Base-by-base conservation (phyloP, 2,888 invertebrate genomes). In the Copidosoma aretas region DNA sequence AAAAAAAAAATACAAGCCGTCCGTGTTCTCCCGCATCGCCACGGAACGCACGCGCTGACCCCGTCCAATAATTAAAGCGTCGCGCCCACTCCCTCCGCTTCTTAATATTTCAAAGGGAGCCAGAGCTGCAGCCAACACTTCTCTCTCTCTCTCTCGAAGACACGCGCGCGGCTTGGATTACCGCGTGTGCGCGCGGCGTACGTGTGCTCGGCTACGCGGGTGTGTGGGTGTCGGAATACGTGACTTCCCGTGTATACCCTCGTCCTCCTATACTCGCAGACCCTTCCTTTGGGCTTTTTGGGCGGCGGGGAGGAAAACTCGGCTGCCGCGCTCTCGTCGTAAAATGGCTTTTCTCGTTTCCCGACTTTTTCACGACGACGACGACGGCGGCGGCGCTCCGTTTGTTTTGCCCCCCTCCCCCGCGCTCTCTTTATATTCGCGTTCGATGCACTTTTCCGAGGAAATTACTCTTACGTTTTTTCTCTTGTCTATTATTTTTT, bases 51-150 rank as follows among this genome's bases (percentile, higher is more conserved):
- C 58, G 21, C 19, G 21, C 12, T 10, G 24, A 25, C 19, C 64
- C 58, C 59, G 53, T 41, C 53, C 53, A 59, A 65, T 60, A 65
- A 65, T 65, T 65, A 65, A 60, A 65, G 60, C 54, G 53, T 60
- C 60, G 43, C 32, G 32, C 32, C 21, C 52, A 15, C 52, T 51
- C 19, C 52, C 1, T 15, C n/a, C 43, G 25, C 59, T 66, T 54
- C 60, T 66, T 60, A 66, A 66, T 66, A 66, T 60, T 66, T 66
- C 59, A 66, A 32, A 25, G 32, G 32, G 32, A 32, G 32, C 32
- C 3, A 32, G 32, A 32, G 32, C n/a, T n/a, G n/a, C 32, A 32
- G 32, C 32, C 32, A 32, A 32, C 32, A 32, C 32, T 32, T 32
- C 32, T 32, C 32, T 32, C 32, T 32, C 32, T 32, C 24, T 43